Evolutionary conservation across 2,113 vertebrate species (phyloP).

Genomic region (Amphiprion percula): DNA sequence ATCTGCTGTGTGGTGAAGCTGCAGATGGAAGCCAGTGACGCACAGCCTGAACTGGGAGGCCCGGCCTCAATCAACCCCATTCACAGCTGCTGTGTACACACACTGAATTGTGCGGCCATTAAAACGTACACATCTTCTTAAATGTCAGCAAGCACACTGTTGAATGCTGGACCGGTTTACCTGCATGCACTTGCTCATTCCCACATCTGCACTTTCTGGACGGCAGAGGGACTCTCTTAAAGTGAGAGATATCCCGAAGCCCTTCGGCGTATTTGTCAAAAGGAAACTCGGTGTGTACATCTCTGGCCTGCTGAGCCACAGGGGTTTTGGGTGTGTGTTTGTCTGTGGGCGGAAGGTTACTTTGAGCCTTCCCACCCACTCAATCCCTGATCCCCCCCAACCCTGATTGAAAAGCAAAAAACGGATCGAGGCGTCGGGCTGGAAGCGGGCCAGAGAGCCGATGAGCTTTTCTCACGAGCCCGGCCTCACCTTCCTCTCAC

Average conservation of each 20-base stretch:
- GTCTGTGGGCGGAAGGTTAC: slow-evolving; percentile 55
- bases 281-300: slow-evolving; percentile 25
- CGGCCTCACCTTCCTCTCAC: slow-evolving; percentile 52
- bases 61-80: slow-evolving; percentile 75
- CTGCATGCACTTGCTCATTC: slow-evolving; percentile 10
- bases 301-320: slow-evolving; percentile 58
- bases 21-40: slow-evolving; percentile 70
- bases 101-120: slow-evolving; percentile 36
- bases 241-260: slow-evolving; percentile 6
- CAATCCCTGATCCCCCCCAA: slow-evolving; percentile 44
- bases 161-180: slow-evolving; percentile 17
- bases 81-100: slow-evolving; percentile 66
- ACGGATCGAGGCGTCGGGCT: not conserved
- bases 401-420: slow-evolving; percentile 42
- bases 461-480: slow-evolving; percentile 33
- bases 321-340: slow-evolving; percentile 36
- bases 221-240: slow-evolving; percentile 19
- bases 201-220: not conserved
- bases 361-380: slow-evolving; percentile 67
- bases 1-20: not conserved
- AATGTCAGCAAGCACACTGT: slow-evolving; percentile 64
- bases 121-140: slow-evolving; percentile 67
- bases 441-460: slow-evolving; percentile 25
- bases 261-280: slow-evolving; percentile 24
- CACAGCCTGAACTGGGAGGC: slow-evolving; percentile 71